phyloP scores from a whole-genome alignment of 2,113 vertebrate genomes.

The Eudorcas thomsonii region DNA sequence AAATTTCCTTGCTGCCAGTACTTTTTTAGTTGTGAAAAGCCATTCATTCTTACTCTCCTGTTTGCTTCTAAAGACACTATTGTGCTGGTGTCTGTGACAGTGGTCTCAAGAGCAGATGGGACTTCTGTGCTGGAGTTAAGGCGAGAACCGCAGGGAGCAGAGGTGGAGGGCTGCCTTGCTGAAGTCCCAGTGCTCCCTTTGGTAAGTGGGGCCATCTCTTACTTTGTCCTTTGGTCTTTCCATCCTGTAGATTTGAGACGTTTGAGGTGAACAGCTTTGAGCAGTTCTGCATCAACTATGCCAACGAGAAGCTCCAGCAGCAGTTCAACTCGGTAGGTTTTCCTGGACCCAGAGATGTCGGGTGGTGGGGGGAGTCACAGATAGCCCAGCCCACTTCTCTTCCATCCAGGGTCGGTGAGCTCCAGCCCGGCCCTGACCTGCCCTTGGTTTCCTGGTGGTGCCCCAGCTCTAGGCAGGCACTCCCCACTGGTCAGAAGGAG shows the following conservation, averaged over 20 bases:
- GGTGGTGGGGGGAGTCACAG: rapidly evolving
- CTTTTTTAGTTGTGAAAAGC: background rate
- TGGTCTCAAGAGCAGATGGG: background rate
- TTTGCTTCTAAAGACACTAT: background rate
- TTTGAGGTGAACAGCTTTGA: slow-evolving; percentile 98
- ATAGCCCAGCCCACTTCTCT: background rate
- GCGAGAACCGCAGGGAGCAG: rapidly evolving
- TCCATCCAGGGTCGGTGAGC: too few species aligned
- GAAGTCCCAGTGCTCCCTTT: background rate
- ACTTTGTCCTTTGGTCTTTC: background rate
- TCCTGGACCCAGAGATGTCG: rapidly evolving
- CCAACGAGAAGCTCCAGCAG: slow-evolving; percentile 98
- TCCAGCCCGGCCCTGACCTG: background rate
- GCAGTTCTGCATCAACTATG: slow-evolving; percentile 99
- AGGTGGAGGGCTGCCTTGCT: background rate
- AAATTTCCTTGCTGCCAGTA: background rate
- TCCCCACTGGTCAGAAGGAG: background rate
- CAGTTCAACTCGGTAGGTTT: slow-evolving; percentile 94
- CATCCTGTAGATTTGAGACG: slow-evolving; percentile 91
- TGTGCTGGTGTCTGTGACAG: rapidly evolving
- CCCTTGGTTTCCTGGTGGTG: background rate
- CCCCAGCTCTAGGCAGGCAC: background rate
- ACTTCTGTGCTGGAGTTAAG: background rate
- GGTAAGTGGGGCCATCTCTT: background rate
- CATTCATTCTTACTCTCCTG: background rate